Conservation (phyloP, 2,113 vertebrate genomes). For the Panthera tigris region DNA sequence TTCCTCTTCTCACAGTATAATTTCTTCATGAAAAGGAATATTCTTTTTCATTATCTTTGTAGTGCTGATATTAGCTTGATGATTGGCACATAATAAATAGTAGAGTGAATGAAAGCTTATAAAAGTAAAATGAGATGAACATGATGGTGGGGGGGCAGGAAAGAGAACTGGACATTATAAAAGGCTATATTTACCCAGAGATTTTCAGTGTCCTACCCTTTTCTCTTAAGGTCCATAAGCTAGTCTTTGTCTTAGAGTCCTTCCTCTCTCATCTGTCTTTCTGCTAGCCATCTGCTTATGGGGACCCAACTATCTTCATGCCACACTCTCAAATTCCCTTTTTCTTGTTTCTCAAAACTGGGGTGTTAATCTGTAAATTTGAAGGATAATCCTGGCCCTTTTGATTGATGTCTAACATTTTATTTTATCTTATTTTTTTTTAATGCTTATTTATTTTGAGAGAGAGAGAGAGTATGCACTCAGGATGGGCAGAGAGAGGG, state of each 20-base stretch:
- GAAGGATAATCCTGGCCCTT: not conserved
- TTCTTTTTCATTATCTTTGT: not conserved
- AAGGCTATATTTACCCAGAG: not conserved
- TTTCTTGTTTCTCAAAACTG: not conserved
- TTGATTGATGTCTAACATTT: not conserved
- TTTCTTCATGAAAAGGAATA: slow-evolving; percentile 10
- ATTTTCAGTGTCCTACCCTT: not conserved
- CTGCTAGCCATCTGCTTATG: not conserved
- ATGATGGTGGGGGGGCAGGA: not conserved
- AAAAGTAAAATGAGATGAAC: not conserved
- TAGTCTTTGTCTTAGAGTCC: not conserved
- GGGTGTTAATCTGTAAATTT: not conserved
- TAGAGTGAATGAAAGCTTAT: slow-evolving; percentile 6
- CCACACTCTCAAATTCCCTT: not conserved
- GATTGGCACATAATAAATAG: not conserved
- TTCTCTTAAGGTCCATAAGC: not conserved
- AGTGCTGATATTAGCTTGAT: not conserved
- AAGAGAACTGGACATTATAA: not conserved
- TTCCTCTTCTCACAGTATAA: not conserved
- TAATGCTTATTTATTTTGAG: not conserved
- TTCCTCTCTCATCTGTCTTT: not conserved
- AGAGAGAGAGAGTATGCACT: not conserved
- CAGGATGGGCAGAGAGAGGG: not conserved
- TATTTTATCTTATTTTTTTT: not conserved
- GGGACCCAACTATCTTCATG: not conserved